Conservation (phyloP, 92 coral and sea anemone genomes). For the Parazoanthus darwini region DNA sequence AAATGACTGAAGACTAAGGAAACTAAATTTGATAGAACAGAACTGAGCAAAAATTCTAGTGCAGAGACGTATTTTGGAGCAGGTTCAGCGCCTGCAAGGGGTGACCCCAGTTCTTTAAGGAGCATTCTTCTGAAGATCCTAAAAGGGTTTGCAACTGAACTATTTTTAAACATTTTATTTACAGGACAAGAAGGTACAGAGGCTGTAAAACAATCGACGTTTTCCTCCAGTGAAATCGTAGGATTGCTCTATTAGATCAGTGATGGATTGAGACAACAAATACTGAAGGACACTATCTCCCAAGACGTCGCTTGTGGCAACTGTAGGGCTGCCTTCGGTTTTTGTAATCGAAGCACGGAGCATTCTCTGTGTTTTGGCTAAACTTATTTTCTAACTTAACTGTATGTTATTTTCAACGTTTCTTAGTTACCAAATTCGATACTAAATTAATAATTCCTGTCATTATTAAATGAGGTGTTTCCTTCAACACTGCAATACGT, state of each 20-base stretch:
- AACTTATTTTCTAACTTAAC: no score
- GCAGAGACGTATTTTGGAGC: no score
- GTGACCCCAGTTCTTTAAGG: neutral
- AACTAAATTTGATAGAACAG: no score
- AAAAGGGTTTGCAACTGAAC: neutral
- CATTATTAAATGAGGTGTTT: neutral
- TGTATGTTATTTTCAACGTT: neutral
- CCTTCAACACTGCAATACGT: neutral
- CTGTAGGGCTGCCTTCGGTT: neutral
- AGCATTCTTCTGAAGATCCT: neutral
- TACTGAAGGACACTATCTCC: neutral
- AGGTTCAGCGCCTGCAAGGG: neutral
- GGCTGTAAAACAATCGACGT: conserved; percentile 39
- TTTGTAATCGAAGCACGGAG: neutral
- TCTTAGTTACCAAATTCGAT: neutral
- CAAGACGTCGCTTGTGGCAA: neutral
- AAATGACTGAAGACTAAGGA: no score
- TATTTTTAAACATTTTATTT: neutral
- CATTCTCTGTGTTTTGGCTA: neutral
- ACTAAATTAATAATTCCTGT: no score
- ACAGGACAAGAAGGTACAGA: conserved; percentile 41
- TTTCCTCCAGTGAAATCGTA: conserved; percentile 44
- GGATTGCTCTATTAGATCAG: conserved; percentile 12
- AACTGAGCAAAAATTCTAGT: no score
- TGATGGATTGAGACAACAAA: neutral